Evolutionary conservation across 2,888 invertebrate genomes (phyloP), one percentile per base, ranked within the genome.

Genomic region (Trissolcus japonicus): DNA sequence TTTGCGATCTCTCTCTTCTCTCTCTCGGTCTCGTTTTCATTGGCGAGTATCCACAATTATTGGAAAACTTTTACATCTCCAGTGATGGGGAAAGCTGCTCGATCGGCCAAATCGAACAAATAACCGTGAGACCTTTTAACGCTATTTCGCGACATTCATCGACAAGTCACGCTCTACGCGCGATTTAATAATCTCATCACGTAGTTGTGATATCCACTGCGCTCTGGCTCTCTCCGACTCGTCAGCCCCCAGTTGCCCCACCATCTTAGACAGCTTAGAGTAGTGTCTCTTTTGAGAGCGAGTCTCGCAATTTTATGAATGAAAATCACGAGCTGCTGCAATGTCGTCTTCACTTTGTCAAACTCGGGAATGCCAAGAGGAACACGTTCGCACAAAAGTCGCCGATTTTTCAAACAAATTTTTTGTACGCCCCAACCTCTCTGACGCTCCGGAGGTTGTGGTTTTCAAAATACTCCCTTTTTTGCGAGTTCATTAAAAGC

Each of bases 111-210:
- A 66, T 66, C 61, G 71, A 74, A 78, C 69, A 54, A 74, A 78
- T 66, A 75, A 75, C 69, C 78, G 75, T 67, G 75, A 78, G 75
- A 78, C 71, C 79, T 76, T 79, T 79, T 66, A 67, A 69, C 72
- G 72, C 72, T 73, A 59, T 68, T 63, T 61, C 73, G 76, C 68
- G 76, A 76, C 76, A 69, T 76, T 73, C 73, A 76, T 73, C 75
- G 76, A 75, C 74, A 56, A 71, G 71, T 71, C 72, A 73, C 72
- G 76, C 68, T 65, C 72, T 13, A 43, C 66, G 67, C 67, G 72
- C 76, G 65, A 62, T 76, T 79, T 73, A 74, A 76, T 73, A 79
- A 76, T 79, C 79, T 63, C 79, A 69, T 76, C 79, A 76, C 79
- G 76, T 79, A 79, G 73, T 66, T 67, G 76, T 56, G 74, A 79